A percentile compares a stretch with the other conserved stretches of the same genome.
phyloP scores from a whole-genome alignment of 2,888 invertebrate genomes.

The Portevinia maculata region DNA sequence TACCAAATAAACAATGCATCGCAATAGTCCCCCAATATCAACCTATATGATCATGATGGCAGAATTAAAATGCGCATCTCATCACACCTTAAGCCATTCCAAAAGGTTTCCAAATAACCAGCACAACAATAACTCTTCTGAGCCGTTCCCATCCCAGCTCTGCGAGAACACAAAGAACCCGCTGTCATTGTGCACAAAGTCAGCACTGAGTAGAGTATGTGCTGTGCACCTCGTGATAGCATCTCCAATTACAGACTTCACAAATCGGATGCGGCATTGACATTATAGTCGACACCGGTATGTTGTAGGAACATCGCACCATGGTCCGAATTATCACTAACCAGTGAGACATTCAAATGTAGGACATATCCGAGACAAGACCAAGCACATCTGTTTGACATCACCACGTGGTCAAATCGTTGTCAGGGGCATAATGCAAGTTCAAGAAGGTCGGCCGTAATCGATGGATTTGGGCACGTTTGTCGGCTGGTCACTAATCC shows the following conservation, averaged over 20 bases:
- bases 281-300: slow-evolving; percentile 54
- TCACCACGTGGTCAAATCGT: slow-evolving; percentile 55
- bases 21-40: slow-evolving; percentile 25
- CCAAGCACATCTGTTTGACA: slow-evolving; percentile 31
- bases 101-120: slow-evolving; percentile 62
- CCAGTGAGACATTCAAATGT: slow-evolving; percentile 53
- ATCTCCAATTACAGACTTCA: slow-evolving; percentile 63
- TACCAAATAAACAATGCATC: slow-evolving; percentile 54
- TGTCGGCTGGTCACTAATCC: not conserved
- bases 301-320: slow-evolving; percentile 29
- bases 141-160: slow-evolving; percentile 61
- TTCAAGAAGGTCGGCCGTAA: slow-evolving; percentile 43
- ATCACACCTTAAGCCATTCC: slow-evolving; percentile 69
- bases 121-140: slow-evolving; percentile 52
- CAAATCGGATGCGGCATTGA: slow-evolving; percentile 64
- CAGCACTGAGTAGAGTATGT: slow-evolving; percentile 21
- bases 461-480: not conserved
- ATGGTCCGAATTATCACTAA: slow-evolving; percentile 27
- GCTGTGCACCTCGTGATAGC: slow-evolving; percentile 47
- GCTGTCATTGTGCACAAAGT: slow-evolving; percentile 32
- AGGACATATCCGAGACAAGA: slow-evolving; percentile 41
- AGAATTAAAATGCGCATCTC: slow-evolving; percentile 60
- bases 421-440: slow-evolving; percentile 47
- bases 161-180: slow-evolving; percentile 46
- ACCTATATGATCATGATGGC: slow-evolving; percentile 63